phyloP scores from a whole-genome alignment of 2,113 vertebrate genomes.

The Polypterus senegalus region DNA sequence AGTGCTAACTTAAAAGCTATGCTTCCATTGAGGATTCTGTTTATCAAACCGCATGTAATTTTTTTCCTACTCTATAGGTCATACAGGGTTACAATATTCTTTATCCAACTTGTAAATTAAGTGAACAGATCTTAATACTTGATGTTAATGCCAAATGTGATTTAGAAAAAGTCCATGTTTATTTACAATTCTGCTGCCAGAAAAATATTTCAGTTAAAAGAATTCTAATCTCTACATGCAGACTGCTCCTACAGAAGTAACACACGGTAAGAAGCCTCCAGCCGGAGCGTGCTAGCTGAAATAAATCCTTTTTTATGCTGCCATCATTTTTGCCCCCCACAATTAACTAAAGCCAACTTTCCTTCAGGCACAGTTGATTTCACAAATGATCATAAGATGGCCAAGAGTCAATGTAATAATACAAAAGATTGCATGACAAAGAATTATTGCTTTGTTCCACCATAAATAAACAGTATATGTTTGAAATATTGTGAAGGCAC shows the following conservation, averaged over 20 bases:
- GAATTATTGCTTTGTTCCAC: slow-evolving; percentile 29
- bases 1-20: too few relatives aligned
- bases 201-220: slow-evolving; percentile 40
- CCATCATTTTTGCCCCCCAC: slow-evolving; percentile 19
- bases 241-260: slow-evolving; percentile 39
- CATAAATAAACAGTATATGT: slow-evolving; percentile 43
- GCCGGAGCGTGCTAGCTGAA: slow-evolving; percentile 17
- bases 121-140: too few relatives aligned
- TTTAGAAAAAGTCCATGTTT: too few relatives aligned
- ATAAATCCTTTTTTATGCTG: slow-evolving; percentile 19
- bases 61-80: too few relatives aligned
- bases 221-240: slow-evolving; percentile 46
- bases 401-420: slow-evolving; percentile 31
- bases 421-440: slow-evolving; percentile 39
- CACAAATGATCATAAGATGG: slow-evolving; percentile 54
- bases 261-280: slow-evolving; percentile 39
- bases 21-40: too few relatives aligned
- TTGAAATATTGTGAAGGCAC: slow-evolving; percentile 48
- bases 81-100: too few relatives aligned
- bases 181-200: too few relatives aligned
- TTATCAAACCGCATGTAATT: too few relatives aligned
- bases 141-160: too few relatives aligned
- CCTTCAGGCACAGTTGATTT: slow-evolving; percentile 55
- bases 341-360: slow-evolving; percentile 34
- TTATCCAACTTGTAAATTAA: too few relatives aligned